These are phyloP conservation scores for Scaptomyza reducta DNA, from an alignment of 2,888 invertebrate species.

Conservation along the genomic window DNA sequence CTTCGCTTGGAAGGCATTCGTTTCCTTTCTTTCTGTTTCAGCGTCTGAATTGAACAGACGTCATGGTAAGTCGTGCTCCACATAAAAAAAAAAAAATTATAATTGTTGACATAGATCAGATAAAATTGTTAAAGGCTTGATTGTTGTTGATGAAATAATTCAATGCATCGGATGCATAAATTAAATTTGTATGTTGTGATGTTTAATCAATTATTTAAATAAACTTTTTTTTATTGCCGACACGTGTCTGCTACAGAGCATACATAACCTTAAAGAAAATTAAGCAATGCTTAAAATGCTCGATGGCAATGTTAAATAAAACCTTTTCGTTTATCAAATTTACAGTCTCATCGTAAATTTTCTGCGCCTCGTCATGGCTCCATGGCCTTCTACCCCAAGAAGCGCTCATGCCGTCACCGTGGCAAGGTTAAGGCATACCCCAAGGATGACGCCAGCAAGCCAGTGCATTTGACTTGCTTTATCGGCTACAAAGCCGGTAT, in stretches of 20 bases:
- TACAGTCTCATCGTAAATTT: conserved; percentile 99
- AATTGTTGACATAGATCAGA: neutral
- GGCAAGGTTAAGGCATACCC: conserved; percentile 99
- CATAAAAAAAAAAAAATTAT: neutral
- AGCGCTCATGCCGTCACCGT: conserved; percentile 97
- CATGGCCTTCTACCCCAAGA: conserved; percentile 99
- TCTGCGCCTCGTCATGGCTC: conserved; percentile 99
- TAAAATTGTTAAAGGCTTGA: neutral
- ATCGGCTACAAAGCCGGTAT: conserved; percentile 99
- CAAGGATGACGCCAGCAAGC: conserved; percentile 97
- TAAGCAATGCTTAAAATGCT: neutral
- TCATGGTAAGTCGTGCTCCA: conserved; percentile 73
- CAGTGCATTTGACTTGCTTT: conserved; percentile 98
- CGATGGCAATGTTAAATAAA: neutral
- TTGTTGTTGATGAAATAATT: neutral
- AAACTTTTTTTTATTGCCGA: neutral
- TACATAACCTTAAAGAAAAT: conserved; percentile 42
- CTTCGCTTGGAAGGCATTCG: conserved; percentile 44
- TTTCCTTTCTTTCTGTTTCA: conserved; percentile 81
- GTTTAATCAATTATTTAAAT: neutral
- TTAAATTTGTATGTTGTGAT: neutral
- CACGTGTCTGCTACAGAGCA: conserved; percentile 21
- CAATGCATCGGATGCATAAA: neutral
- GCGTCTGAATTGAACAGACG: conserved; percentile 77
- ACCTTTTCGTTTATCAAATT: conserved; percentile 4